These are phyloP conservation scores for Hippopotamyrus pictus DNA, from an alignment of 2,797 vertebrate genomes.

Conservation along the genomic window DNA sequence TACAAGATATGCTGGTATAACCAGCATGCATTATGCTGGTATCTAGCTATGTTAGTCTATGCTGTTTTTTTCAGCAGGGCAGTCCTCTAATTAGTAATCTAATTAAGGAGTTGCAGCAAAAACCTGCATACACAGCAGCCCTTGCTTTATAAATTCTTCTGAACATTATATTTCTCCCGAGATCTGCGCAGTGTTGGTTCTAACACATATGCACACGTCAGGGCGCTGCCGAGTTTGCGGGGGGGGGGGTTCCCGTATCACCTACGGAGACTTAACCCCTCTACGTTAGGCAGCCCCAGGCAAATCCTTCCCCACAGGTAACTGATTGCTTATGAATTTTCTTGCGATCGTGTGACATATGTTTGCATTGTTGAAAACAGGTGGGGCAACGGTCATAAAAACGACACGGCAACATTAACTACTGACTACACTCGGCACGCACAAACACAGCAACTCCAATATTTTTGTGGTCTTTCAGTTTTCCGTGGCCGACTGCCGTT, in stretches of 20 bases:
- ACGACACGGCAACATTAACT: not conserved
- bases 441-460: not conserved
- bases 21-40: not conserved
- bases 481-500: not conserved
- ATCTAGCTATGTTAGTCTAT: not conserved
- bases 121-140: not conserved
- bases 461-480: not conserved
- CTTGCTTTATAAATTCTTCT: not conserved
- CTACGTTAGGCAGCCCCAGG: not conserved
- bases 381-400: not conserved
- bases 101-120: not conserved
- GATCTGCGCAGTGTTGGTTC: not conserved
- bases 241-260: not conserved
- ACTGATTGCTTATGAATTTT: not conserved
- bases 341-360: not conserved
- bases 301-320: not conserved
- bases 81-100: not conserved
- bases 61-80: not conserved
- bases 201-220: no score
- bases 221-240: no score
- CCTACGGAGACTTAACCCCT: not conserved
- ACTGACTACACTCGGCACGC: not conserved
- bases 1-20: not conserved
- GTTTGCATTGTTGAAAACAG: not conserved
- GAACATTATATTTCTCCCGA: not conserved